Conservation (phyloP, 2,113 vertebrate genomes). For the Gymnarchus niloticus region DNA sequence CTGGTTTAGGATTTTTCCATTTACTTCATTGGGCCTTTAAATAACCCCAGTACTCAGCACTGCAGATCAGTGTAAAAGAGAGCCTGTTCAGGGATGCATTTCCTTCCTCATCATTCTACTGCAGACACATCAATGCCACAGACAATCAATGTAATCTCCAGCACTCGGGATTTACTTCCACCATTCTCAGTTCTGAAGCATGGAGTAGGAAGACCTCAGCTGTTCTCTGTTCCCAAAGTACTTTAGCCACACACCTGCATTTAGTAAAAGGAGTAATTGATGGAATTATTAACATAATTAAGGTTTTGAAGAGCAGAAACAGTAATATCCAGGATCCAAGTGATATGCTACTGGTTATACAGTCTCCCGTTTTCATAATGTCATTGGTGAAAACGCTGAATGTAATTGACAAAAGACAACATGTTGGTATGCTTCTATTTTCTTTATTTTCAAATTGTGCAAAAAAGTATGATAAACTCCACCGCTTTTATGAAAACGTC, state of each 20-base stretch:
- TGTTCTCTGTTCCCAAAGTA: not conserved
- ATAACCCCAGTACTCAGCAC: not conserved
- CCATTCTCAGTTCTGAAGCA: not conserved
- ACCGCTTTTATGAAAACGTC: constrained; percentile 41
- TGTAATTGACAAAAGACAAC: not conserved
- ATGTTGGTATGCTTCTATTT: constrained; percentile 28
- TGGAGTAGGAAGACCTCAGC: not conserved
- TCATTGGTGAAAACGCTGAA: not conserved
- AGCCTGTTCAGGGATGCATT: not conserved
- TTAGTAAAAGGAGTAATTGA: too few species aligned
- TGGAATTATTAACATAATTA: not conserved
- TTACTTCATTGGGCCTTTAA: not conserved
- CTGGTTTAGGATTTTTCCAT: not conserved
- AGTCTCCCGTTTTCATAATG: not conserved
- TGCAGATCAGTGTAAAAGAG: not conserved
- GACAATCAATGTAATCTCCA: not conserved
- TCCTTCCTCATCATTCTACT: not conserved
- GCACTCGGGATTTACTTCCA: not conserved
- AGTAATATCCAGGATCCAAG: not conserved
- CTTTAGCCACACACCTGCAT: not conserved
- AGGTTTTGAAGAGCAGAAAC: not conserved
- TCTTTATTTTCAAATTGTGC: constrained; percentile 60
- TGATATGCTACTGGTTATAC: not conserved
- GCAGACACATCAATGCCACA: not conserved
- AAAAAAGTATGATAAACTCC: constrained; percentile 48